Percentiles rank a stretch among this genome's conserved stretches.
Evolutionary conservation across 1,140 invertebrate species (phyloP).

Genomic region (Diabrotica virgifera): DNA sequence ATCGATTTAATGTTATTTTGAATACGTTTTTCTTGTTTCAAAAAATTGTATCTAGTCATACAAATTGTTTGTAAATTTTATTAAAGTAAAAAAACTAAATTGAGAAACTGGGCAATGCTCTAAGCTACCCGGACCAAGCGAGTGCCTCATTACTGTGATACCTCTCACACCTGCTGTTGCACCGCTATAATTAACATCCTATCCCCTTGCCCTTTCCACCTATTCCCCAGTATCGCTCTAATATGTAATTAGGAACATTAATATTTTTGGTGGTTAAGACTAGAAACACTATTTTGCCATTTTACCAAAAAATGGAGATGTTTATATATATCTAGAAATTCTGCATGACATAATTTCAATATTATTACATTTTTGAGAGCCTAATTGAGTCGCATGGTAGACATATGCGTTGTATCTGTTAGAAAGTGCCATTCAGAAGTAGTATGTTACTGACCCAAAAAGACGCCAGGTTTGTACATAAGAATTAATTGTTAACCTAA

Average conservation of each 20-base stretch:
- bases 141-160: constrained; percentile 50
- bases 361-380: constrained; percentile 32
- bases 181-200: constrained; percentile 37
- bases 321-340: constrained; percentile 14
- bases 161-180: constrained; percentile 42
- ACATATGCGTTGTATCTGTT: constrained; percentile 42
- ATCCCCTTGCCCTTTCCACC: constrained; percentile 24
- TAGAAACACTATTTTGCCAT: constrained; percentile 25
- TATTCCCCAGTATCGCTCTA: constrained; percentile 10
- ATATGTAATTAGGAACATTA: constrained; percentile 5
- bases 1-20: background rate
- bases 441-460: constrained; percentile 48
- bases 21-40: constrained; percentile 11
- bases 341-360: constrained; percentile 18
- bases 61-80: constrained; percentile 24
- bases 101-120: constrained; percentile 24
- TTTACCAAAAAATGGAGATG: constrained; percentile 4
- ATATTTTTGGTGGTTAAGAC: constrained; percentile 30
- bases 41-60: constrained; percentile 28
- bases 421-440: constrained; percentile 44
- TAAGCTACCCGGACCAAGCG: constrained; percentile 42
- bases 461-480: constrained; percentile 33
- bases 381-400: constrained; percentile 45
- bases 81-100: constrained; percentile 6
- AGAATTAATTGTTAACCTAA: background rate